Percentiles rank a stretch among this genome's conserved stretches.
Conservation (phyloP, 2,113 vertebrate genomes). For the Tychaedon coryphoeus region DNA sequence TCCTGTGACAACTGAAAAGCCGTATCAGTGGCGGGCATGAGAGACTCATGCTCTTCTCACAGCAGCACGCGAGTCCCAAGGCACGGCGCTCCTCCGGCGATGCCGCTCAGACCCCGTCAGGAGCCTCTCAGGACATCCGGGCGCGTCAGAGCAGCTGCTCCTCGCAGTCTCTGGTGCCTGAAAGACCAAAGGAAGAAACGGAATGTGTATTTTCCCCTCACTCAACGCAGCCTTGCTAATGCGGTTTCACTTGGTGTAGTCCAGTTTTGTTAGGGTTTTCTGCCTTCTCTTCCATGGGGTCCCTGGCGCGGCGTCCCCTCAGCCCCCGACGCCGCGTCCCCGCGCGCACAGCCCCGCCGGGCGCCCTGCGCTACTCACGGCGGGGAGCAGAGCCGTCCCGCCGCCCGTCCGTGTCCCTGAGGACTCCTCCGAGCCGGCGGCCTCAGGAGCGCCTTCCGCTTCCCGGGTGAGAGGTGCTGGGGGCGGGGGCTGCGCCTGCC, state of each 20-base stretch:
- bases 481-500: not conserved
- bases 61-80: not conserved
- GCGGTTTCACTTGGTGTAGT: not conserved
- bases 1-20: not conserved
- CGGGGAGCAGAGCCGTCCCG: fast-evolving
- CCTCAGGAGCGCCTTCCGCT: not conserved
- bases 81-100: not conserved
- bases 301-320: not conserved
- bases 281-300: not conserved
- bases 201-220: not conserved
- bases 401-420: fast-evolving
- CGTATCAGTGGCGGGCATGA: no score
- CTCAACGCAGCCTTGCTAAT: not conserved
- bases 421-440: fast-evolving
- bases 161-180: not conserved
- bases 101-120: fast-evolving
- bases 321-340: not conserved
- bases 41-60: not conserved
- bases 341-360: no score
- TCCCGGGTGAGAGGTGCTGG: not conserved
- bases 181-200: not conserved
- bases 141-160: not conserved
- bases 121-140: fast-evolving
- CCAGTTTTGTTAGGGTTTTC: not conserved
- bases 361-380: not conserved